These are phyloP conservation scores for Anolis carolinensis DNA, from an alignment of 2,113 vertebrate genomes.

Conservation along the genomic window DNA sequence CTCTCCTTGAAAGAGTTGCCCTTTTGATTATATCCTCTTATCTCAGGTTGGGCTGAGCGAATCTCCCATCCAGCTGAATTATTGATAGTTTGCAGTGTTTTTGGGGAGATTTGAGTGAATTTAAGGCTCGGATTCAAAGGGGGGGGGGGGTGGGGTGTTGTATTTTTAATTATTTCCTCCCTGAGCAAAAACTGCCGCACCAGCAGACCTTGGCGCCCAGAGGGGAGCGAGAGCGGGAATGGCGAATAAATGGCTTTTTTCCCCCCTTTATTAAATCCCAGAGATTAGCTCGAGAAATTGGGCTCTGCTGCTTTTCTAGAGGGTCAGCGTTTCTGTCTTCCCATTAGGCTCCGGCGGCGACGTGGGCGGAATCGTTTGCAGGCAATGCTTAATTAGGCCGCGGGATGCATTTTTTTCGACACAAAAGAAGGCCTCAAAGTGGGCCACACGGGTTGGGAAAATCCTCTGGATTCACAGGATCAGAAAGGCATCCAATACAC, in stretches of 20 bases:
- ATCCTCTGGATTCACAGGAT: background rate
- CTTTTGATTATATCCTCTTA: background rate
- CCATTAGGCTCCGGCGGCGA: conserved; percentile 13
- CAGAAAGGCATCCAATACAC: no score
- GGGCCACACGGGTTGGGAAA: background rate
- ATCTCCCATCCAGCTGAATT: background rate
- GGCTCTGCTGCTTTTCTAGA: background rate
- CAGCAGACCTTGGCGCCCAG: background rate
- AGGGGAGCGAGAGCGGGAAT: conserved; percentile 18
- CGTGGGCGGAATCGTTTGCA: conserved; percentile 15
- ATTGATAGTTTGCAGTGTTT: background rate
- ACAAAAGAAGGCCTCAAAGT: background rate
- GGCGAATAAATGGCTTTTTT: conserved; percentile 25
- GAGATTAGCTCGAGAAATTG: conserved; percentile 5
- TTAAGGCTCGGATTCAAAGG: background rate
- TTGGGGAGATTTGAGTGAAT: background rate
- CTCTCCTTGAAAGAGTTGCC: conserved; percentile 19
- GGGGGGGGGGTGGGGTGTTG: no score
- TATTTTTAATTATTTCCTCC: background rate
- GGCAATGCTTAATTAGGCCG: conserved; percentile 39
- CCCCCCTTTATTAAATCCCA: conserved; percentile 25
- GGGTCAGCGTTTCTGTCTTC: conserved; percentile 50
- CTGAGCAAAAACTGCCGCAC: background rate
- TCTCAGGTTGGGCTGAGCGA: background rate
- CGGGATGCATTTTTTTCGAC: background rate